A percentile compares a stretch with the other conserved stretches of the same genome.
These are phyloP conservation scores for Drosophila subobscura DNA, from an alignment of 1,140 invertebrate genomes.

Conservation along the genomic window DNA sequence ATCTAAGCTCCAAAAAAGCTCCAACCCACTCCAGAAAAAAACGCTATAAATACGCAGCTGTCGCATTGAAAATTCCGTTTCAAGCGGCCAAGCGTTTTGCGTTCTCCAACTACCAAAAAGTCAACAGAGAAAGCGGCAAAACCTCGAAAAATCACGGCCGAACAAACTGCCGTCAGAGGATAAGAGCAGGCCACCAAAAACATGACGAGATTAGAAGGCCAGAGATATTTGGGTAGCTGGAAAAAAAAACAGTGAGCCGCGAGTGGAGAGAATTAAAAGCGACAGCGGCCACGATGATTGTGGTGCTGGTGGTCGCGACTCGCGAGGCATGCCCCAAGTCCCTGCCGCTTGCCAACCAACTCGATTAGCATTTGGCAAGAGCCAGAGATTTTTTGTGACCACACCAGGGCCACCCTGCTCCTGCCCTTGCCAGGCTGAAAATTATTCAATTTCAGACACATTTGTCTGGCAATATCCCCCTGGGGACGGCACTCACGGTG, in stretches of 20 bases:
- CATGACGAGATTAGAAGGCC: conserved; percentile 45
- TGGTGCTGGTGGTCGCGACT: conserved; percentile 63
- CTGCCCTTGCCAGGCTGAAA: conserved; percentile 29
- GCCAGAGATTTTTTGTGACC: conserved; percentile 61
- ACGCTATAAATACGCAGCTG: conserved; percentile 19
- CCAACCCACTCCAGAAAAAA: background rate
- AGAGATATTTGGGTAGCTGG: background rate
- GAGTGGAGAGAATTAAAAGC: conserved; percentile 71
- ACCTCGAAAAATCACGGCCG: conserved; percentile 63
- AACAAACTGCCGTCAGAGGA: conserved; percentile 7
- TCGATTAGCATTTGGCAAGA: conserved; percentile 66
- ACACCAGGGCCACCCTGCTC: conserved; percentile 2
- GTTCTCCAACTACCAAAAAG: conserved; percentile 19
- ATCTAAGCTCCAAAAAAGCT: no score
- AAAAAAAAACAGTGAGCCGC: conserved; percentile 44
- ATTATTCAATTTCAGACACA: conserved; percentile 64
- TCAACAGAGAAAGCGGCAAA: conserved; percentile 40
- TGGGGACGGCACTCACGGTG: conserved; percentile 11
- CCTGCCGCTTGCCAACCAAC: conserved; percentile 37
- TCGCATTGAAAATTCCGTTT: conserved; percentile 68
- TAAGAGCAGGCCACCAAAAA: conserved; percentile 20
- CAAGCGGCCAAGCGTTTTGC: conserved; percentile 51
- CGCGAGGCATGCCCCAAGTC: conserved; percentile 23
- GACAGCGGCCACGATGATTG: conserved; percentile 69
- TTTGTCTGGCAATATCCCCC: conserved; percentile 9